Evolutionary conservation across 2,113 vertebrate species (phyloP).

Genomic region (Harpagus bidentatus): DNA sequence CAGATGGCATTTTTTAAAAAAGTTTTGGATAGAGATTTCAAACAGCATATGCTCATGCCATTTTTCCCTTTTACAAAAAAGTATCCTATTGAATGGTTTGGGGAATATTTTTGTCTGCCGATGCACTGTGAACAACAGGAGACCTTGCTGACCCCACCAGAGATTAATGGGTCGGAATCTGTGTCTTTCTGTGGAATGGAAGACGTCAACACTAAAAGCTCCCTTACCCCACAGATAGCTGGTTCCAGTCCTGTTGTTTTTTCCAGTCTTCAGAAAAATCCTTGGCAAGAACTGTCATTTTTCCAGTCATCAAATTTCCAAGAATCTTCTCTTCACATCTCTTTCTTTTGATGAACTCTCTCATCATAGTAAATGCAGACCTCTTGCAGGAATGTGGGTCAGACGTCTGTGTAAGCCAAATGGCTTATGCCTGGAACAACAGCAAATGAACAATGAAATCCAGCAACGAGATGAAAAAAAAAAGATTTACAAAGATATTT

Average conservation of each 20-base stretch:
- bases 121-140: constrained; percentile 33
- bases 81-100: constrained; percentile 36
- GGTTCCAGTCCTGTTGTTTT: constrained; percentile 56
- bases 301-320: constrained; percentile 63
- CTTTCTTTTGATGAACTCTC: constrained; percentile 58
- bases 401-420: constrained; percentile 37
- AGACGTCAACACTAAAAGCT: constrained; percentile 66
- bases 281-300: constrained; percentile 65
- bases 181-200: constrained; percentile 61
- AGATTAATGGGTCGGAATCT: constrained; percentile 60
- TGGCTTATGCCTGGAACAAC: constrained; percentile 21
- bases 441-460: constrained; percentile 39
- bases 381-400: constrained; percentile 25
- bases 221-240: constrained; percentile 58
- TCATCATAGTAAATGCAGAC: constrained; percentile 49
- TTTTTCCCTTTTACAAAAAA: neutral
- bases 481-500: neutral
- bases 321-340: constrained; percentile 50
- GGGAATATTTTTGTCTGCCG: constrained; percentile 23
- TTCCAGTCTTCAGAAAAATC: constrained; percentile 66
- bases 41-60: neutral
- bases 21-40: neutral
- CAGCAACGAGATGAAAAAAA: neutral
- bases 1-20: neutral
- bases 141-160: constrained; percentile 27